Evolutionary conservation across 2,888 invertebrate species (phyloP), one percentile per base, ranked within the genome.

Genomic region (Erebia palarica): DNA sequence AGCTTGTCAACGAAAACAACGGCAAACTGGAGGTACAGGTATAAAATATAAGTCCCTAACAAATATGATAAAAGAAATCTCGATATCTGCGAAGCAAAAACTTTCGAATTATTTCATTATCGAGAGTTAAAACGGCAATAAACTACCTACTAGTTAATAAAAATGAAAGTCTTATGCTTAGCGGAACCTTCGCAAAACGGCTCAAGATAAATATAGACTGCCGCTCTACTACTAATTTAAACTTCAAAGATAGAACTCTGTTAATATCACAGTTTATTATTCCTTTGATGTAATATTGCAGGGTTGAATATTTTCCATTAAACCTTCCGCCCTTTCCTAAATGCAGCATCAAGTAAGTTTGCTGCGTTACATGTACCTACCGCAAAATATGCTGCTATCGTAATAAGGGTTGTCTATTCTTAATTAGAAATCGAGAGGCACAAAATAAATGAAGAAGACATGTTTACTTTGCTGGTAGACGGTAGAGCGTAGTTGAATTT

Each of bases 271-370:
- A 44, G 42, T 21, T 21, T 57, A 27, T 42, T 57, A 59, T 53
- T 36, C 11, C 53, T 53, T 65, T 51, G 42, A 59, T 59, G 59
- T 64, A 13, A 65, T 51, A 64, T 44, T 65, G 57, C 36, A 47
- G 69, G 18, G 51, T 18, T 66, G 66, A 66, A 69, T 63, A 65
- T 72, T 72, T 59, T 65, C 68, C 58, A 55, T 68, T 60, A 72
- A 16, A 68, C 44, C 73, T 55, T 68, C 65, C 64, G 58, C 70
- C 51, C 69, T 65, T 72, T 68, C 70, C 70, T 72, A 72, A 73
- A 75, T 68, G 68, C 69, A 55, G 60, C 73, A 65, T 78, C 79
- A 80, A 73, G 82, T 78, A 80, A 83, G 82, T 84, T 82, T 77
- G 82, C 80, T 82, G 81, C 80, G 81, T 78, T 73, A 27, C 27